These are phyloP conservation scores for Seira ritae DNA, from an alignment of 2,888 invertebrate genomes.

Conservation along the genomic window DNA sequence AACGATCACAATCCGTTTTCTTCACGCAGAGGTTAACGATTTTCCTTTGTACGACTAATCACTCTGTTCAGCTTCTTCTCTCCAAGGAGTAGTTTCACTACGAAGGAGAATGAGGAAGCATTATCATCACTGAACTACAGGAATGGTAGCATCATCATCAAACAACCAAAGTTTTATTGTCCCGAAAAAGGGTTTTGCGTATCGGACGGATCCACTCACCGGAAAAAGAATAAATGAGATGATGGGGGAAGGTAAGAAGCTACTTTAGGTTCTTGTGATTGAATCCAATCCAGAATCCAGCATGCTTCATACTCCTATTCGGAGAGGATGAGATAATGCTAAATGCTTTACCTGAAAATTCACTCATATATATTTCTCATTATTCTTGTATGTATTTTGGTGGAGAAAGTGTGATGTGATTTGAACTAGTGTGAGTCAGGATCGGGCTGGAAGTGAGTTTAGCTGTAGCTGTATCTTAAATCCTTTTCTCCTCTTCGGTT, in stretches of 20 bases:
- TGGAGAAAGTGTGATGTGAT: too few species aligned
- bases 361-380: too few species aligned
- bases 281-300: background rate
- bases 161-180: too few species aligned
- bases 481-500: too few species aligned
- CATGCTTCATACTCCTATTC: too few species aligned
- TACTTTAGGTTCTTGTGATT: background rate
- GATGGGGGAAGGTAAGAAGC: background rate
- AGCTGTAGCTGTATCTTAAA: too few species aligned
- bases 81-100: constrained; percentile 46
- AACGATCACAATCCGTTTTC: constrained; percentile 1
- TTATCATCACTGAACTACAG: background rate
- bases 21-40: constrained; percentile 41
- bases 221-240: background rate
- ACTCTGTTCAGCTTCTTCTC: constrained; percentile 38
- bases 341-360: background rate
- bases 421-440: too few species aligned
- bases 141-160: background rate
- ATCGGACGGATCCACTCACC: too few species aligned
- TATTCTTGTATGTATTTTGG: too few species aligned
- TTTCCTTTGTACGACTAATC: constrained; percentile 53
- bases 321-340: too few species aligned
- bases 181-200: background rate
- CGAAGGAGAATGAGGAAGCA: too few species aligned
- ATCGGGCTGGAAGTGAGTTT: too few species aligned